Percentiles rank a stretch among this genome's conserved stretches.
Evolutionary conservation across 2,888 invertebrate species (phyloP).

Genomic region (Lissocephala sabroskyi): DNA sequence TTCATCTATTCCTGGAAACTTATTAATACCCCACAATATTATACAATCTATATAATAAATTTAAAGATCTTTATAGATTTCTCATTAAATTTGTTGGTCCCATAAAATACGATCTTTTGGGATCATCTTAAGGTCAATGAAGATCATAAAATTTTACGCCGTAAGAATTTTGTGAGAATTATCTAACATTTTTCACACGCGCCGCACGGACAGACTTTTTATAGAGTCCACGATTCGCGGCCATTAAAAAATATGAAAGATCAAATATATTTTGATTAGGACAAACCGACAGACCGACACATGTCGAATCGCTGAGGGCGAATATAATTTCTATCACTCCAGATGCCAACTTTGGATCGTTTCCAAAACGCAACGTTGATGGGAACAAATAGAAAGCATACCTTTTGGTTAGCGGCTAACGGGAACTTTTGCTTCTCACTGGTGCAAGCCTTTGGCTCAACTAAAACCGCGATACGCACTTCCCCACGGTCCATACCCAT

Average conservation of each 20-base stretch:
- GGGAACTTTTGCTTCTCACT: slow-evolving; percentile 47
- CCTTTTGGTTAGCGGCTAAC: neutral
- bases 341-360: slow-evolving; percentile 34
- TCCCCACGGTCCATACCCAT: slow-evolving; percentile 5
- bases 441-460: slow-evolving; percentile 64
- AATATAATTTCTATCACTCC: slow-evolving; percentile 4
- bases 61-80: no score
- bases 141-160: no score
- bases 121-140: no score
- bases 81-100: no score
- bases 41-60: no score
- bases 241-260: slow-evolving; percentile 13
- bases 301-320: no score
- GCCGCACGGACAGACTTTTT: no score
- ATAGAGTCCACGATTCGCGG: neutral
- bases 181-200: neutral
- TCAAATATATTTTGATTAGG: slow-evolving; percentile 2
- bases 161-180: neutral
- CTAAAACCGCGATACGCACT: slow-evolving; percentile 53
- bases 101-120: no score
- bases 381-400: neutral
- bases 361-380: slow-evolving; percentile 34
- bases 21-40: no score
- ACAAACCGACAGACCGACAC: no score
- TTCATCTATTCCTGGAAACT: no score